A percentile compares a stretch with the other conserved stretches of the same genome.
Conservation (phyloP, 2,113 vertebrate genomes). For the Ellobius talpinus region DNA sequence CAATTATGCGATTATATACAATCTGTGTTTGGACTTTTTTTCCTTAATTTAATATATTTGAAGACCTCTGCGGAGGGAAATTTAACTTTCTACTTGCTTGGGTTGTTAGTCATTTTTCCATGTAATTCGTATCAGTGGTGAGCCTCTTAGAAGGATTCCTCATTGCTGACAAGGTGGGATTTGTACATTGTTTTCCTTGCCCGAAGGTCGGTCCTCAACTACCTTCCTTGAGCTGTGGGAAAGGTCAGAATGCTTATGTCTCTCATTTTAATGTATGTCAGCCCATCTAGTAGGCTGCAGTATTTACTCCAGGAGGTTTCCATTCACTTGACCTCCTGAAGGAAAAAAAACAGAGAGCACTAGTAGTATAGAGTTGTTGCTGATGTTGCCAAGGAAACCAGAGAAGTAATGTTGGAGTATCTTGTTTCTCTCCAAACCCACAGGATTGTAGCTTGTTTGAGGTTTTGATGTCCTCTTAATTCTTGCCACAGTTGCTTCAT, state of each 20-base stretch:
- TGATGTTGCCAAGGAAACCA: conserved; percentile 89
- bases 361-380: conserved; percentile 87
- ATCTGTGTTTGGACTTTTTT: conserved; percentile 12
- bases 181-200: conserved; percentile 22
- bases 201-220: not conserved
- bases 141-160: conserved; percentile 63
- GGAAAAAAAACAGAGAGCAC: conserved; percentile 87
- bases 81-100: conserved; percentile 28
- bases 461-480: conserved; percentile 85
- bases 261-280: conserved; percentile 78
- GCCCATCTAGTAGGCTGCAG: conserved; percentile 80
- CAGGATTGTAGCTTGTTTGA: conserved; percentile 84
- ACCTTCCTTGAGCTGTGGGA: not conserved
- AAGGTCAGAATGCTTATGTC: conserved; percentile 49
- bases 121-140: not conserved
- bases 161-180: conserved; percentile 64
- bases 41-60: conserved; percentile 15
- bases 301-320: conserved; percentile 89
- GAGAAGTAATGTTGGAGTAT: conserved; percentile 89
- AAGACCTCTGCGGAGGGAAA: conserved; percentile 32
- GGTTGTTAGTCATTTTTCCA: conserved; percentile 57
- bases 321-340: conserved; percentile 86
- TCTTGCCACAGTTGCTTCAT: conserved; percentile 80
- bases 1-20: not conserved
- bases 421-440: conserved; percentile 87